Base-by-base conservation (phyloP, 1,140 invertebrate genomes). In the Nixonia krombeini region DNA sequence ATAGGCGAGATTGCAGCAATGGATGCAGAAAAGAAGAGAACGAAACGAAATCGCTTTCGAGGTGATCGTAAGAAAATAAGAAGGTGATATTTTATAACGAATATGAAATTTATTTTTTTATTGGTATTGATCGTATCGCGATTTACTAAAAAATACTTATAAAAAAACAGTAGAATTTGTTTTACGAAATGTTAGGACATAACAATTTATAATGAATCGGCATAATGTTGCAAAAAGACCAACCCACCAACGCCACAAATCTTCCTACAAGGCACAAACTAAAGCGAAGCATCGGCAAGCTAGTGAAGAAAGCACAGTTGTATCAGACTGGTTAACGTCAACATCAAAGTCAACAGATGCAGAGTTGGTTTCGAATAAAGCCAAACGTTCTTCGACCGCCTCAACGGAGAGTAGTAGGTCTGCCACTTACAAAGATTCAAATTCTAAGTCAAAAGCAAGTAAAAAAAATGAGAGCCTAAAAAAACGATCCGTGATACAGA, bases 241-340 rank as follows among this genome's bases (percentile, higher is more conserved):
- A 12, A 3, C 33, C 8, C 33, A 37, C 2, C 9, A 18, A 2
- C n/a, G 9, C 0, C 16, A 12, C 12, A 37, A 53, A 26, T 7
- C 26, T 21, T 41, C 21, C 16, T n/a, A 2, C 12, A 28, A 23
- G 10, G 1, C 29, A 44, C 9, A 28, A 31, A 8, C 15, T 21
- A 8, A 31, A 44, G 5, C 35, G 0, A 33, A 41, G 9, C 12
- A 18, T 4, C 17, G 53, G 2, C 35, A 52, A 37, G 42, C 61
- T 47, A 47, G 42, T 25, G 42, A 28, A 23, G 35, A 59, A 49
- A 64, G 53, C 18, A 21, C 21, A 2, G 16, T 56, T 31, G 46
- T 45, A n/a, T 70, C 73, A 5, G 17, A 40, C 10, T 52, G 49
- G 17, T 35, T 12, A 42, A 42, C 8, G 16, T 41, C 49, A 13